Conservation (phyloP, 2,113 vertebrate genomes). For the Potamarius usumacintae region DNA sequence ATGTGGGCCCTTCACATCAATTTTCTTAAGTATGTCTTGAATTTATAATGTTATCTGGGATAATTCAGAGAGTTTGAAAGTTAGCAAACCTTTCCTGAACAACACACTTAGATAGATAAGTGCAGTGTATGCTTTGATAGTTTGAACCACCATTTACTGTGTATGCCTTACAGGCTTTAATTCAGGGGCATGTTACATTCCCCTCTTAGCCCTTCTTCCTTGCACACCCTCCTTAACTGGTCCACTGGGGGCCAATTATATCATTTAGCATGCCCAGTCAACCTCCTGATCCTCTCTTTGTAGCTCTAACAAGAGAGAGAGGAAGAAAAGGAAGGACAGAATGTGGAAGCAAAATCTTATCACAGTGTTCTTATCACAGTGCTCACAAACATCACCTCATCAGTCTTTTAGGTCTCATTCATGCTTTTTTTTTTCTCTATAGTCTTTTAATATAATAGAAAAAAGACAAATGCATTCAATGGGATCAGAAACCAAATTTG, state of each 20-base stretch:
- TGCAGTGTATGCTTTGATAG: not conserved
- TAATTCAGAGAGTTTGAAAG: not conserved
- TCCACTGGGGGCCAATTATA: conserved; percentile 85
- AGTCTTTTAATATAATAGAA: not conserved
- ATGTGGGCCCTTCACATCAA: not conserved
- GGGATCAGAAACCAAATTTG: not conserved
- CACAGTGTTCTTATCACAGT: conserved; percentile 6
- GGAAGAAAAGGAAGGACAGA: conserved; percentile 2
- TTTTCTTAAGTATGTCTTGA: not conserved
- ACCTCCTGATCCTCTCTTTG: conserved; percentile 40
- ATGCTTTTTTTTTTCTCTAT: too few relatives aligned
- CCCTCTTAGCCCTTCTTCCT: conserved; percentile 41
- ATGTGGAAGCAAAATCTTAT: conserved; percentile 24
- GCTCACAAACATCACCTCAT: conserved; percentile 55
- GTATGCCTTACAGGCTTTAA: not conserved
- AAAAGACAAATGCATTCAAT: not conserved
- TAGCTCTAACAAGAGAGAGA: conserved; percentile 36
- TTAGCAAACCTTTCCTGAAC: not conserved
- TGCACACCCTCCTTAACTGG: conserved; percentile 23
- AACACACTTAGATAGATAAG: not conserved
- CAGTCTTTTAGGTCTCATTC: conserved; percentile 4
- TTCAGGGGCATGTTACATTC: conserved; percentile 14
- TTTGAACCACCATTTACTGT: not conserved
- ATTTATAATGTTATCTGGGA: not conserved
- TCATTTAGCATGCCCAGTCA: conserved; percentile 62